A percentile compares a stretch with the other conserved stretches of the same genome.
Conservation (phyloP, 1,140 invertebrate genomes). For the Drosophila jambulina region DNA sequence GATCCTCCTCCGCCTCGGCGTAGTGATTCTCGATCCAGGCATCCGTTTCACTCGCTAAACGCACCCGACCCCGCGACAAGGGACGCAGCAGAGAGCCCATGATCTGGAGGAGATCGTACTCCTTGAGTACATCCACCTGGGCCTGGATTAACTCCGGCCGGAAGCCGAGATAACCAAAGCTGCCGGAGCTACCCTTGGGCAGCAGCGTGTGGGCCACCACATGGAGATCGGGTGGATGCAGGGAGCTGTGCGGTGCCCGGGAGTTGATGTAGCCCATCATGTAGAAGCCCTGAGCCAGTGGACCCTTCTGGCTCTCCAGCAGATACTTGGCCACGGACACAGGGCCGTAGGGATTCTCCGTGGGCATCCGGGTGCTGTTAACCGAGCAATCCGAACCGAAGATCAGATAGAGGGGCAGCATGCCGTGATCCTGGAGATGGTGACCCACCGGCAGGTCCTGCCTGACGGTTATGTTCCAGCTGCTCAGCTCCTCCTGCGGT, state of each 20-base stretch:
- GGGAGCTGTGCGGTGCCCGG: conserved; percentile 36
- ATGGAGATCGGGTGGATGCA: conserved; percentile 64
- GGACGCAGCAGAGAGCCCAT: conserved; percentile 85
- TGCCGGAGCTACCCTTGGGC: conserved; percentile 37
- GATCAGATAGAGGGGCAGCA: conserved; percentile 75
- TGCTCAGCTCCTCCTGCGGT: conserved; percentile 82
- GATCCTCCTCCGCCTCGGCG: conserved; percentile 89
- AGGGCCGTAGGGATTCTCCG: background rate
- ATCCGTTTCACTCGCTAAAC: conserved; percentile 70
- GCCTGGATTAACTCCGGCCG: conserved; percentile 62
- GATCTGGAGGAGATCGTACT: conserved; percentile 83
- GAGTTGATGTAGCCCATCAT: conserved; percentile 84
- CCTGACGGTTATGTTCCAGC: conserved; percentile 85
- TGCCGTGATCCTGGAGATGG: conserved; percentile 89
- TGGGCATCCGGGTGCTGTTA: conserved; percentile 15
- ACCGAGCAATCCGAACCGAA: conserved; percentile 32
- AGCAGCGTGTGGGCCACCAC: conserved; percentile 83
- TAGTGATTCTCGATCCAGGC: conserved; percentile 94
- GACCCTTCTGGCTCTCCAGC: conserved; percentile 41
- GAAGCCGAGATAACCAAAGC: conserved; percentile 76
- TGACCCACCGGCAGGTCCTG: conserved; percentile 88
- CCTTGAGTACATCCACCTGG: conserved; percentile 69
- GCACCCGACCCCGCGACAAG: conserved; percentile 84
- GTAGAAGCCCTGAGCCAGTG: conserved; percentile 51
- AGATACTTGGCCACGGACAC: conserved; percentile 55